Percentiles rank a stretch among this genome's conserved stretches.
Conservation (phyloP, 2,113 vertebrate species). For the Emydocephalus ijimae region DNA sequence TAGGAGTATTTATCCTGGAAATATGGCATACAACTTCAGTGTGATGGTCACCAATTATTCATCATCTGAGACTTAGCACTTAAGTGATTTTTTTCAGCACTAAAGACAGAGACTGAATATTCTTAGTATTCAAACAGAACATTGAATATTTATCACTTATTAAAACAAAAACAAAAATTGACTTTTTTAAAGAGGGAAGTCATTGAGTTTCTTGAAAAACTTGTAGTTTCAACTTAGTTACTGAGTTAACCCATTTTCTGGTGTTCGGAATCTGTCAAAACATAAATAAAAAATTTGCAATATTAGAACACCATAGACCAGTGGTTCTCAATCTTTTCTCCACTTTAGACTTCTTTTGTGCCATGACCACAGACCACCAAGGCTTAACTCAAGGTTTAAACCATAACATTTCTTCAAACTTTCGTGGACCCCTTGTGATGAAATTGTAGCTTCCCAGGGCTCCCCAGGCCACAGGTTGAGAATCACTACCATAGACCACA, state of each 20-base stretch:
- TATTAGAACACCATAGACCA: not conserved
- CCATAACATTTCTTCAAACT: not conserved
- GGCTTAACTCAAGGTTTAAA: not conserved
- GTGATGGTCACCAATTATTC: not conserved
- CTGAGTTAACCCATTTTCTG: not conserved
- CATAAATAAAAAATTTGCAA: not conserved
- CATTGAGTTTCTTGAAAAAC: not conserved
- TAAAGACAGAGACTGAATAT: not conserved
- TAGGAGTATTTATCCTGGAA: not conserved
- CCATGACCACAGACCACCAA: not conserved
- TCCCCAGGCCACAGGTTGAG: not conserved
- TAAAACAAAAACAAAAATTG: not conserved
- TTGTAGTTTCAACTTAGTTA: not conserved
- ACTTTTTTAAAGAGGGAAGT: not conserved
- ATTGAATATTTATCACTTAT: not conserved
- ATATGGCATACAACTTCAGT: not conserved
- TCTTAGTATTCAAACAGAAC: not conserved
- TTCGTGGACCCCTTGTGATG: not conserved
- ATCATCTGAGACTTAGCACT: not conserved
- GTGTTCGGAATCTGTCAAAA: not conserved
- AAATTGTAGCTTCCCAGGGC: not conserved
- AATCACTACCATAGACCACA: not conserved
- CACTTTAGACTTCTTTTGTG: not conserved
- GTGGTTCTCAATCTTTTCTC: not conserved
- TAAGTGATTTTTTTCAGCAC: not conserved